phyloP scores from a whole-genome alignment of 1,140 invertebrate species.

The Brachionus plicatilis region DNA sequence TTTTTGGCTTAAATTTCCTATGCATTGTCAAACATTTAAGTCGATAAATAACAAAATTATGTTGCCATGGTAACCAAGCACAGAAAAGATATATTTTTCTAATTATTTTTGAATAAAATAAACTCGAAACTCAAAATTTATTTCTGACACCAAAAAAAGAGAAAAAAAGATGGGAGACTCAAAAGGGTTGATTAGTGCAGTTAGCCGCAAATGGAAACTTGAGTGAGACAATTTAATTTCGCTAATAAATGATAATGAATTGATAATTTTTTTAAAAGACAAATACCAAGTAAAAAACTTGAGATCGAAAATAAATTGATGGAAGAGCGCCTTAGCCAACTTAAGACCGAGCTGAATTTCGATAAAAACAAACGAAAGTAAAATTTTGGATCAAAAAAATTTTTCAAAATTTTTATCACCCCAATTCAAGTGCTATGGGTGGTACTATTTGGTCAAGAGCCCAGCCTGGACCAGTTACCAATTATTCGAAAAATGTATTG shows the following conservation, averaged over 20 bases:
- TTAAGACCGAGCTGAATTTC: slow-evolving; percentile 51
- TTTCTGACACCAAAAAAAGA: neutral
- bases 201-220: slow-evolving; percentile 35
- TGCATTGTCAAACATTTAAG: neutral
- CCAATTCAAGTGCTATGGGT: slow-evolving; percentile 45
- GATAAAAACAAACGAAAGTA: slow-evolving; percentile 55
- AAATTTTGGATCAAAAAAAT: slow-evolving; percentile 40
- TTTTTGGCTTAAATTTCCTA: neutral
- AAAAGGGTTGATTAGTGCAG: slow-evolving; percentile 1
- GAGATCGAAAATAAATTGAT: slow-evolving; percentile 52
- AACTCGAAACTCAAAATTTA: neutral
- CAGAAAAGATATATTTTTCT: neutral
- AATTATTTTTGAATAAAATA: neutral
- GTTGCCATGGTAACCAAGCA: neutral
- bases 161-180: slow-evolving; percentile 6
- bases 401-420: neutral
- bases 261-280: neutral
- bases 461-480: slow-evolving; percentile 47
- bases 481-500: slow-evolving; percentile 50
- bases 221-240: neutral
- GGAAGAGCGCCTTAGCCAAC: slow-evolving; percentile 51
- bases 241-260: neutral
- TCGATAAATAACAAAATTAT: neutral
- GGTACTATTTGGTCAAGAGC: slow-evolving; percentile 51
- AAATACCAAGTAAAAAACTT: slow-evolving; percentile 46